phyloP scores from a whole-genome alignment of 2,888 invertebrate species.

The Caenorhabditis uteleia region DNA sequence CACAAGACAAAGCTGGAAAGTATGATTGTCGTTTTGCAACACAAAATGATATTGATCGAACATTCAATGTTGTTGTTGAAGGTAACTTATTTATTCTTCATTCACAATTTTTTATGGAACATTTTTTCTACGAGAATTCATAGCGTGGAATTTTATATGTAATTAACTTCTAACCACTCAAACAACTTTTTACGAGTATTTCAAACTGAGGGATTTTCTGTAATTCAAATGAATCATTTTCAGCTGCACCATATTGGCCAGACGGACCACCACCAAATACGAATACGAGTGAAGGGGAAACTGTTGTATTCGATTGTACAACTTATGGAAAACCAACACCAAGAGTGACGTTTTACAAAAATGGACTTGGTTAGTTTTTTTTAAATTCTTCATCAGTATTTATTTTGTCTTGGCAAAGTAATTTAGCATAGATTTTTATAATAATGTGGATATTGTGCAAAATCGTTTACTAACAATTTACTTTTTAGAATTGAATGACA shows the following conservation, averaged over 20 bases:
- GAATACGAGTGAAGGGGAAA: slow-evolving; percentile 90
- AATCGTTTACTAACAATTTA: neutral
- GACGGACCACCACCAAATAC: slow-evolving; percentile 82
- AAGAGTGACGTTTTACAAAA: slow-evolving; percentile 76
- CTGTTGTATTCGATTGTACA: slow-evolving; percentile 84
- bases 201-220: no score
- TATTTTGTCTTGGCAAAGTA: no score
- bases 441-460: neutral
- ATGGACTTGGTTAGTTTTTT: slow-evolving; percentile 69
- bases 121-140: no score
- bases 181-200: slow-evolving; percentile 3
- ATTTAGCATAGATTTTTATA: neutral
- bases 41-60: slow-evolving; percentile 69
- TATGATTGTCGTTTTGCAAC: slow-evolving; percentile 81
- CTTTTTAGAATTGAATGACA: slow-evolving; percentile 51
- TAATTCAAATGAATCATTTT: slow-evolving; percentile 30
- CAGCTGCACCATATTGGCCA: slow-evolving; percentile 82
- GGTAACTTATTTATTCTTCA: slow-evolving; percentile 68
- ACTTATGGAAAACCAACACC: slow-evolving; percentile 90
- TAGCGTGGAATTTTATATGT: slow-evolving; percentile 32
- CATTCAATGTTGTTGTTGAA: slow-evolving; percentile 71
- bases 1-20: slow-evolving; percentile 85
- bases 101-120: no score
- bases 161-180: no score
- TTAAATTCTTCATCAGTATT: neutral